Conservation (phyloP, 1,140 invertebrate genomes). For the Epicauta chinensis region DNA sequence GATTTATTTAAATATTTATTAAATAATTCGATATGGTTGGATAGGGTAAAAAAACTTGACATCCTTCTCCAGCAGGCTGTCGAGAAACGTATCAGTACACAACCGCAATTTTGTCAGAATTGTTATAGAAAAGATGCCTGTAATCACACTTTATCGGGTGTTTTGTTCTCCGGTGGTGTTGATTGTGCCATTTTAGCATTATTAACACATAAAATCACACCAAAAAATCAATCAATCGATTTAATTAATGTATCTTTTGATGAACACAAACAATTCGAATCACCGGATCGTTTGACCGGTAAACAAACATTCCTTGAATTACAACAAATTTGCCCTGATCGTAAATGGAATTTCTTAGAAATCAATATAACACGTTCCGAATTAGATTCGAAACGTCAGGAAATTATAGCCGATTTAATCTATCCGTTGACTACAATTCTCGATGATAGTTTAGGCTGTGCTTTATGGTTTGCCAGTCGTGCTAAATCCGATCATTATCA, state of each 20-base stretch:
- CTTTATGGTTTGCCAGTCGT: constrained; percentile 90
- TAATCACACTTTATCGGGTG: constrained; percentile 68
- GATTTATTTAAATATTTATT: constrained; percentile 43
- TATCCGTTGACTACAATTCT: constrained; percentile 79
- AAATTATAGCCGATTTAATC: constrained; percentile 66
- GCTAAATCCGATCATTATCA: constrained; percentile 51
- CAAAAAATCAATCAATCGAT: constrained; percentile 70
- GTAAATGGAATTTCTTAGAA: constrained; percentile 54
- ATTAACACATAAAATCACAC: constrained; percentile 68
- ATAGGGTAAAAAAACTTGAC: constrained; percentile 47
- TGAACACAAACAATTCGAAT: constrained; percentile 49
- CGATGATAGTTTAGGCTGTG: constrained; percentile 93
- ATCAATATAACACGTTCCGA: constrained; percentile 71
- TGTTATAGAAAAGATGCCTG: constrained; percentile 51
- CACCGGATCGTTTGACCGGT: constrained; percentile 79
- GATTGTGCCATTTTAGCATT: constrained; percentile 87
- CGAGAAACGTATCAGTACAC: constrained; percentile 53
- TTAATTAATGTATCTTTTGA: constrained; percentile 97
- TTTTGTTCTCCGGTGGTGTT: constrained; percentile 93
- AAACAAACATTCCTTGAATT: constrained; percentile 68
- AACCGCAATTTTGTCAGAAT: constrained; percentile 59
- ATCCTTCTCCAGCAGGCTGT: constrained; percentile 57
- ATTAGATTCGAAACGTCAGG: constrained; percentile 51
- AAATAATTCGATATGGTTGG: constrained; percentile 36
- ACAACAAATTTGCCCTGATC: constrained; percentile 56